A percentile compares a stretch with the other conserved stretches of the same genome.
phyloP scores from a whole-genome alignment of 2,888 invertebrate genomes.

The Nymphalis urticae region DNA sequence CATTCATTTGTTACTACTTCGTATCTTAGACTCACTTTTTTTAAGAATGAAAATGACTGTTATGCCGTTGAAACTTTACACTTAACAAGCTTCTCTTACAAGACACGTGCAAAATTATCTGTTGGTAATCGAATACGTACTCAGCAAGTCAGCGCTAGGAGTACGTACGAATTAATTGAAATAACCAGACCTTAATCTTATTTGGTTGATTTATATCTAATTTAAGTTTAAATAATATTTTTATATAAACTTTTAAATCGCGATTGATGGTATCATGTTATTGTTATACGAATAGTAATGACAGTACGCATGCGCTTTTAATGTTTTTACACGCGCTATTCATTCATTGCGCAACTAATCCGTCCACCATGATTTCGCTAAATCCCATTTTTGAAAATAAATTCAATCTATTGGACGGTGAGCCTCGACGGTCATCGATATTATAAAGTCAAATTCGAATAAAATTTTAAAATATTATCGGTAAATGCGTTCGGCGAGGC shows the following conservation, averaged over 20 bases:
- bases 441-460: constrained; percentile 79
- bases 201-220: no score
- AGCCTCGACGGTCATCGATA: constrained; percentile 61
- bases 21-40: constrained; percentile 23
- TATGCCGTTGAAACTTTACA: not conserved
- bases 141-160: no score
- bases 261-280: not conserved
- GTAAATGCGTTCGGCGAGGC: constrained; percentile 55
- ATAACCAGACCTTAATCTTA: not conserved
- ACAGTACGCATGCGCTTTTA: constrained; percentile 73
- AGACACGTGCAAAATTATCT: not conserved
- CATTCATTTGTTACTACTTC: constrained; percentile 37
- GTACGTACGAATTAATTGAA: not conserved
- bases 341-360: constrained; percentile 76
- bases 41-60: constrained; percentile 21
- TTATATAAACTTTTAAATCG: no score
- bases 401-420: constrained; percentile 59
- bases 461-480: constrained; percentile 73
- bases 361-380: constrained; percentile 54
- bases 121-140: no score
- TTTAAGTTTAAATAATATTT: no score
- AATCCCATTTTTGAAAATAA: constrained; percentile 66
- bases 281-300: constrained; percentile 40
- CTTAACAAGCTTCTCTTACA: not conserved
- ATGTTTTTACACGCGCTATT: constrained; percentile 61